These are phyloP conservation scores for Corydoras sp. DNA, from an alignment of 2,113 vertebrate species.

Conservation along the genomic window DNA sequence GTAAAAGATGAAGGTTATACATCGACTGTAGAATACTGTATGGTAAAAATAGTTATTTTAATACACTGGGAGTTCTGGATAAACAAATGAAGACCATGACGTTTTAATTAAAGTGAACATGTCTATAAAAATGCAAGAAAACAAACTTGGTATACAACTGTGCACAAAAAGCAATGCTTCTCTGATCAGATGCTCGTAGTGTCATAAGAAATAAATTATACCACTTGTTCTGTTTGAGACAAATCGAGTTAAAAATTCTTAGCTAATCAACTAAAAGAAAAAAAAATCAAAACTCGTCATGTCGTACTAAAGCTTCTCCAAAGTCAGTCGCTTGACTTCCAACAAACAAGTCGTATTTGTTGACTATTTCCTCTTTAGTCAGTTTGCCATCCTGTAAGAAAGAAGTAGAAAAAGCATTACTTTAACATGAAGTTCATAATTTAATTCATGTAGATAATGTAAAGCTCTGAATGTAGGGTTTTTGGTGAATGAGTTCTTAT, in stretches of 20 bases:
- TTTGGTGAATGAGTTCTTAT: too few relatives aligned
- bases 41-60: too few relatives aligned
- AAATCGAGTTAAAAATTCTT: constrained; percentile 30
- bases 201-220: constrained; percentile 72
- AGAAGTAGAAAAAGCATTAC: neutral
- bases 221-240: constrained; percentile 16
- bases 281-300: constrained; percentile 78
- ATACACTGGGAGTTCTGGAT: too few relatives aligned
- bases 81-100: too few relatives aligned
- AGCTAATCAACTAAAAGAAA: constrained; percentile 17
- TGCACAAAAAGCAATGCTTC: constrained; percentile 13
- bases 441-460: too few relatives aligned
- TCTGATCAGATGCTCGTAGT: constrained; percentile 16
- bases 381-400: constrained; percentile 78
- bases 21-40: too few relatives aligned
- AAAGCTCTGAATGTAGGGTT: too few relatives aligned
- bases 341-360: constrained; percentile 86
- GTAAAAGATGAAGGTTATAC: too few relatives aligned
- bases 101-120: too few relatives aligned
- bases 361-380: constrained; percentile 80
- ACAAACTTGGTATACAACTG: constrained; percentile 36
- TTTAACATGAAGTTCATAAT: too few relatives aligned
- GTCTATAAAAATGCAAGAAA: constrained; percentile 13
- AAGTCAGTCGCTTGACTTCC: constrained; percentile 92
- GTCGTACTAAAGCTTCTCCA: constrained; percentile 81